A percentile compares a stretch with the other conserved stretches of the same genome.
These are phyloP conservation scores for Thaumatotibia leucotreta DNA, from an alignment of 1,140 invertebrate genomes.

Conservation along the genomic window DNA sequence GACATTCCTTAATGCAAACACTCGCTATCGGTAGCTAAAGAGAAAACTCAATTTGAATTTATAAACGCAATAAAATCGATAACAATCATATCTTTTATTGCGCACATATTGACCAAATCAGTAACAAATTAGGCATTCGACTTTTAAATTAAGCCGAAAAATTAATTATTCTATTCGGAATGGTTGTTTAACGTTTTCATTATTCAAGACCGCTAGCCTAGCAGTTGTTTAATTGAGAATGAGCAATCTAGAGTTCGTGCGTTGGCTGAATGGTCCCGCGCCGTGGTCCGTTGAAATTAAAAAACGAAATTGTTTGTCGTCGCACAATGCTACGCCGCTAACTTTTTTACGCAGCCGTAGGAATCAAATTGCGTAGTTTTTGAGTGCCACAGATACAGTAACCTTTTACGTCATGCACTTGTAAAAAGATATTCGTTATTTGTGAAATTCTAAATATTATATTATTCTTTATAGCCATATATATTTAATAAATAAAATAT, in stretches of 20 bases:
- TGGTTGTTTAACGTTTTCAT: slow-evolving; percentile 19
- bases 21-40: slow-evolving; percentile 4
- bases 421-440: too few species aligned
- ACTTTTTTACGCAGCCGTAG: background rate
- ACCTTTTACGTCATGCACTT: background rate
- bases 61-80: slow-evolving; percentile 10
- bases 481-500: too few species aligned
- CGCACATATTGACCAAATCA: background rate
- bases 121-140: slow-evolving; percentile 7
- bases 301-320: background rate
- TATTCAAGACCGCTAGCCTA: slow-evolving; percentile 22
- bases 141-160: slow-evolving; percentile 7
- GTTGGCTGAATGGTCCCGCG: slow-evolving; percentile 8
- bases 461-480: too few species aligned
- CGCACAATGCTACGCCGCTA: background rate
- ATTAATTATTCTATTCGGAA: slow-evolving; percentile 8
- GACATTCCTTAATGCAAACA: slow-evolving; percentile 1
- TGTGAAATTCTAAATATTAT: too few species aligned
- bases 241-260: slow-evolving; percentile 23
- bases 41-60: slow-evolving; percentile 6
- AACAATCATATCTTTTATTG: background rate
- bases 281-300: background rate
- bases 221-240: slow-evolving; percentile 29
- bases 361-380: background rate
- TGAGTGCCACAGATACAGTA: background rate